These are phyloP conservation scores for Ctenochaetus hawaiiensis DNA, from an alignment of 2,797 vertebrate species.

Conservation along the genomic window DNA sequence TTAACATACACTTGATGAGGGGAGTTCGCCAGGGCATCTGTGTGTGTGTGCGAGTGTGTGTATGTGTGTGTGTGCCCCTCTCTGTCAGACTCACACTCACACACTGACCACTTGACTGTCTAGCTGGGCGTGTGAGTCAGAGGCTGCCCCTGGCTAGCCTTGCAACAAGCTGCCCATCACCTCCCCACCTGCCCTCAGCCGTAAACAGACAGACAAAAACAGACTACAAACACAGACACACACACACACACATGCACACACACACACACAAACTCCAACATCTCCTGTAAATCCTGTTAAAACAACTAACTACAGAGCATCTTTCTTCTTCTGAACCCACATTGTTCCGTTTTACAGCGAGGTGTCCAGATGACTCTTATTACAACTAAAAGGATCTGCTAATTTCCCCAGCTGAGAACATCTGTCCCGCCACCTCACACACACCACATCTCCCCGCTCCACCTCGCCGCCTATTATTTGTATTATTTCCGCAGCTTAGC, in stretches of 20 bases:
- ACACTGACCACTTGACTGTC: conserved; percentile 68
- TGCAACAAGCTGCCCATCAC: conserved; percentile 37
- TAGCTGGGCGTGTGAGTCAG: conserved; percentile 69
- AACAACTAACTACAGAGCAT: background rate
- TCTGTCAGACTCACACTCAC: conserved; percentile 7
- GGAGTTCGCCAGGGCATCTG: conserved; percentile 24
- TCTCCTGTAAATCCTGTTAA: conserved; percentile 26
- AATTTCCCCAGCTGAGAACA: conserved; percentile 78
- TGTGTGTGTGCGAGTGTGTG: conserved; percentile 24
- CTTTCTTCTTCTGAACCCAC: conserved; percentile 42
- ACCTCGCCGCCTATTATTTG: conserved; percentile 67
- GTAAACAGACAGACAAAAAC: conserved; percentile 13
- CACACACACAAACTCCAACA: background rate
- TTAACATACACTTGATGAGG: conserved; percentile 67
- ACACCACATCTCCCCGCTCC: conserved; percentile 59
- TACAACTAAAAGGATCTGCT: conserved; percentile 71
- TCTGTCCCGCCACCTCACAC: conserved; percentile 66
- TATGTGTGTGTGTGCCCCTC: conserved; percentile 1
- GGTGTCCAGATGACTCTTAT: conserved; percentile 68
- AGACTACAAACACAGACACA: background rate
- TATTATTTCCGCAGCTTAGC: conserved; percentile 79
- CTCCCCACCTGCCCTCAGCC: conserved; percentile 45
- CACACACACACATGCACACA: background rate
- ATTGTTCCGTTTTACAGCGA: conserved; percentile 52
- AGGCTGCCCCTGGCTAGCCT: conserved; percentile 46